Percentiles rank a stretch among this genome's conserved stretches.
Conservation (phyloP, 2,797 vertebrate species). For the Pangasius macronema region DNA sequence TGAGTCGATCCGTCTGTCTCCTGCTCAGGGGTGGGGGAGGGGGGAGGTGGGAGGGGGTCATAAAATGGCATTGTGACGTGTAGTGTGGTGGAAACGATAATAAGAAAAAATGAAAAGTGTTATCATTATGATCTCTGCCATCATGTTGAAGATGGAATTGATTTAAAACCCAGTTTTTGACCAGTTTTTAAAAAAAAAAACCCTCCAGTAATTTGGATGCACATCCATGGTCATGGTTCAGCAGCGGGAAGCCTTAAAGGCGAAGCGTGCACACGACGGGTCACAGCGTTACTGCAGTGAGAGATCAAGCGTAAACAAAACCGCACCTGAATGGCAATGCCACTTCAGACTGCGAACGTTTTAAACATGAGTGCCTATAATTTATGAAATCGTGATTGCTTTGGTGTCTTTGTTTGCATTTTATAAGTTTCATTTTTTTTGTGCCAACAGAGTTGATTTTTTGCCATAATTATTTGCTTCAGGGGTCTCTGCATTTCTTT, state of each 20-base stretch:
- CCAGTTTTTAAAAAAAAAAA: not conserved
- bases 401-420: slow-evolving; percentile 76
- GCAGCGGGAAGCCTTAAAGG: slow-evolving; percentile 1
- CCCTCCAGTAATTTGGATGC: not conserved
- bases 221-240: not conserved
- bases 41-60: not conserved
- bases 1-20: slow-evolving; percentile 4
- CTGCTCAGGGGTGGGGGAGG: not conserved
- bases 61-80: slow-evolving; percentile 40
- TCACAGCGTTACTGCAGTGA: not conserved
- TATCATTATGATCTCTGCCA: not conserved
- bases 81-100: slow-evolving; percentile 26
- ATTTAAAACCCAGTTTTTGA: not conserved
- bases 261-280: not conserved
- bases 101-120: not conserved
- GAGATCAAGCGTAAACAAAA: not conserved
- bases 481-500: slow-evolving; percentile 73
- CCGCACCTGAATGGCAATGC: not conserved
- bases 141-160: not conserved
- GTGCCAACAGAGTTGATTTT: slow-evolving; percentile 86
- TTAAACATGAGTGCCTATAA: slow-evolving; percentile 90
- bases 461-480: slow-evolving; percentile 78
- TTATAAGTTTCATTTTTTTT: slow-evolving; percentile 57
- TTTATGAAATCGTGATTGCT: slow-evolving; percentile 72
- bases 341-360: slow-evolving; percentile 28